These are phyloP conservation scores for Erythrolamprus reginae DNA, from an alignment of 2,113 vertebrate species.

Conservation along the genomic window DNA sequence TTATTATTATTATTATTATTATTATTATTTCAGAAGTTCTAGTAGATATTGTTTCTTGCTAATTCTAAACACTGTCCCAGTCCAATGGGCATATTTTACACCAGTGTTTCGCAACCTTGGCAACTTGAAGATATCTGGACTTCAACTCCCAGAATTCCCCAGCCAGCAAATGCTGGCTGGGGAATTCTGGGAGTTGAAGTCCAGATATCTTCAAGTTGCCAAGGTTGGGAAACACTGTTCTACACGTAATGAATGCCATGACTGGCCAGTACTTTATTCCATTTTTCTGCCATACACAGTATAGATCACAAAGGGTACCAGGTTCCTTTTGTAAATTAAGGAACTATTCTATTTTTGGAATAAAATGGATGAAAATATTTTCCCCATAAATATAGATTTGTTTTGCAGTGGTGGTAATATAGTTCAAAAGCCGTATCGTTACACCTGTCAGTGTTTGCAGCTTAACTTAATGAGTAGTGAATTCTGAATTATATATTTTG, in stretches of 20 bases:
- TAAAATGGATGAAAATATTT: neutral
- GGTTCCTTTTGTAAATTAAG: neutral
- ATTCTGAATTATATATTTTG: conserved; percentile 26
- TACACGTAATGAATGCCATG: neutral
- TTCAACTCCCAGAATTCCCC: too few species aligned
- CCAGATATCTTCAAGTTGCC: too few species aligned
- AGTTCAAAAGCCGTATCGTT: conserved; percentile 19
- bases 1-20: too few species aligned
- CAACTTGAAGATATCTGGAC: too few species aligned
- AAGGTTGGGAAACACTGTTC: too few species aligned
- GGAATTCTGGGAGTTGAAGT: too few species aligned
- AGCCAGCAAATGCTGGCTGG: too few species aligned
- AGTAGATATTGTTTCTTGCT: neutral
- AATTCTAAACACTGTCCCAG: neutral
- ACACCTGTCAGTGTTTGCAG: neutral
- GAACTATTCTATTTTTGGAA: neutral
- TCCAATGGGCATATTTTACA: neutral
- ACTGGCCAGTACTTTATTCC: neutral
- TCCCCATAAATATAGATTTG: conserved; percentile 21
- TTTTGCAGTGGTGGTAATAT: conserved; percentile 10
- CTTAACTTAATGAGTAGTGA: conserved; percentile 29
- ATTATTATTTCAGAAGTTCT: neutral
- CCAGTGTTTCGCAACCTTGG: too few species aligned
- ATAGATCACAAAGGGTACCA: neutral
- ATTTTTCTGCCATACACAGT: neutral